Base-by-base conservation (phyloP, 2,797 vertebrate species). In the Novumbra hubbsi region DNA sequence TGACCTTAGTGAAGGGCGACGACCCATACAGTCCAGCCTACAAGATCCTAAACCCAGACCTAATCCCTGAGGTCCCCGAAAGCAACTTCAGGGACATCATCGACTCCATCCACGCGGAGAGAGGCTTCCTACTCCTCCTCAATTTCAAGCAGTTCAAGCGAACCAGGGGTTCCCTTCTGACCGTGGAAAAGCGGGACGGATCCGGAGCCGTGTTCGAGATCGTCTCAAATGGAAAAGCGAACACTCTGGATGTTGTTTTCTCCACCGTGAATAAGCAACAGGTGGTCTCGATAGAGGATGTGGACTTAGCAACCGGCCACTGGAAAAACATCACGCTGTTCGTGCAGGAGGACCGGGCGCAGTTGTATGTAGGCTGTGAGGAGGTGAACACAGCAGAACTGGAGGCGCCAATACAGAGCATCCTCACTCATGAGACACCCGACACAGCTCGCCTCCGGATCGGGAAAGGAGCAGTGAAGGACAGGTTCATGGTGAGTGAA, bases 311-410 rank as follows among this genome's bases (percentile, higher is more conserved):
- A 0, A 97, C 98, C 72, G 93, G 95, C 0, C 94, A 95, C 27
- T 99, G 98, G 98, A 97, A 97, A 93, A 98, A 98, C 12, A 87
- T 99, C 88, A 98, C 97, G 0, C 87, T 99, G 79, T 96, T 98
- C 85, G 94, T 99, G 86, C 93, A 95, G 0, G 95, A 96, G 17
- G 97, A 98, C 87, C 94, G 91, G 63, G 97, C 94, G 79, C 94
- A 94, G 85, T 91, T 99, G 76, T 97, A 96, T 52, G 91, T 95
- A 77, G 97, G 96, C 85, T 99, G 98, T 78, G 95, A 97, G 78
- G 96, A 98, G 78, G 93, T 97, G 66, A 95, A 97, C 91, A 94
- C 90, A 70, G 93, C 96, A 30, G 92, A 94, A 81, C 78, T 99
- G 88, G 98, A 99, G 2, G 96, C 95, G 60, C 94, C 97, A 24